Percentiles rank a stretch among this genome's conserved stretches.
These are phyloP conservation scores for Aphelenchoides fujianensis DNA, from an alignment of 1,140 invertebrate genomes.

Conservation along the genomic window DNA sequence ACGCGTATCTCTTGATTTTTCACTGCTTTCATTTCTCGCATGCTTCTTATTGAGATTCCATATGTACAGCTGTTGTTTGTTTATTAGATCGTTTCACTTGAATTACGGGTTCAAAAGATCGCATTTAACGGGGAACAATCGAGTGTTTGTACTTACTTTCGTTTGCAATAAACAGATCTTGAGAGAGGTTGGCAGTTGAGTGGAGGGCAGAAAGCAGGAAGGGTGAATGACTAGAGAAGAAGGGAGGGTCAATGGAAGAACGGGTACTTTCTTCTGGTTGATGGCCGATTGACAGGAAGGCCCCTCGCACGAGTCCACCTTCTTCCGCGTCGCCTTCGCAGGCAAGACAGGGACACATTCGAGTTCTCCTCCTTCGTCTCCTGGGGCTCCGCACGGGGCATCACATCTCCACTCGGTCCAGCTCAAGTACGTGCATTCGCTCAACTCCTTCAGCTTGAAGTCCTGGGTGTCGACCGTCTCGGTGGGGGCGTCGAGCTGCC, in stretches of 20 bases:
- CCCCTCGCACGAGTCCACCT: slow-evolving; percentile 24
- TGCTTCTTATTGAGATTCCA: too few relatives aligned
- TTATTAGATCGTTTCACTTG: too few relatives aligned
- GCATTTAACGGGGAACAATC: neutral
- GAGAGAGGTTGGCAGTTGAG: neutral
- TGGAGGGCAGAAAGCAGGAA: too few relatives aligned
- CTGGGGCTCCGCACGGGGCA: slow-evolving; percentile 18
- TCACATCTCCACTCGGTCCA: slow-evolving; percentile 32
- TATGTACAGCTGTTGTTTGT: neutral
- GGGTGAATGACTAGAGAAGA: slow-evolving; percentile 5
- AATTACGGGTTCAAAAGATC: too few relatives aligned
- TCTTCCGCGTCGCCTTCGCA: slow-evolving; percentile 23
- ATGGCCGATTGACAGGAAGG: slow-evolving; percentile 23
- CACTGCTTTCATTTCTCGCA: too few relatives aligned
- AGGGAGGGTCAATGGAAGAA: slow-evolving; percentile 4
- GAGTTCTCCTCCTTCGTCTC: slow-evolving; percentile 26
- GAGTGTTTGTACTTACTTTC: neutral
- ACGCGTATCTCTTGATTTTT: too few relatives aligned
- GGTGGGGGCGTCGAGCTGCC: neutral
- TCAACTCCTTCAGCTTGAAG: slow-evolving; percentile 18
- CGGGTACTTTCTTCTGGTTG: slow-evolving; percentile 26
- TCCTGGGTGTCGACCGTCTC: neutral
- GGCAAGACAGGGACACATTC: slow-evolving; percentile 15
- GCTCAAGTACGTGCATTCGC: slow-evolving; percentile 14
- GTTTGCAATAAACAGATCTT: neutral